Evolutionary conservation across 2,113 vertebrate species (phyloP).

Genomic region (Taurulus bubalis): DNA sequence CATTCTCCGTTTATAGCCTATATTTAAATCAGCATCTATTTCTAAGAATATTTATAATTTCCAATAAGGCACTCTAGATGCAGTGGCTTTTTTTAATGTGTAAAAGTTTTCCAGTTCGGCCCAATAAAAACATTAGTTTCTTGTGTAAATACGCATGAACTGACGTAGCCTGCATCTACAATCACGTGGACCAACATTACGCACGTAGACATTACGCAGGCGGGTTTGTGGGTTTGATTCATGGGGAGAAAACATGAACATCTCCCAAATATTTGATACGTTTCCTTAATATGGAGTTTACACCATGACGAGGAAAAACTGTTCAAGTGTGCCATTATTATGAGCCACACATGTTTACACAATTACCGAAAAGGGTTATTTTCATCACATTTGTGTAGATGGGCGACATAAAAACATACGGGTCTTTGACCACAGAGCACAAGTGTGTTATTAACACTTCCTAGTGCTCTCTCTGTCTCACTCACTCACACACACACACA

Average conservation of each 20-base stretch:
- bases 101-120: not conserved
- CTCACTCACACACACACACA: constrained; percentile 1
- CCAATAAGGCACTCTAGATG: not conserved
- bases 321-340: not conserved
- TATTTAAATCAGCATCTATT: not conserved
- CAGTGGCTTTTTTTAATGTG: not conserved
- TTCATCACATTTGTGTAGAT: not conserved
- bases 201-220: not conserved
- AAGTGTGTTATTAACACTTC: not conserved
- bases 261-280: not conserved
- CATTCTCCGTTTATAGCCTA: not conserved
- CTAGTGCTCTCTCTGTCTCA: not conserved
- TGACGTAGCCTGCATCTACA: not conserved
- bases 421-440: not conserved
- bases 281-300: not conserved
- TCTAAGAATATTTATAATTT: not conserved
- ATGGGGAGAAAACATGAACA: not conserved
- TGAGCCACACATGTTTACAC: not conserved
- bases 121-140: not conserved
- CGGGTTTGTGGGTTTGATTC: not conserved
- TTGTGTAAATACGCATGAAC: not conserved
- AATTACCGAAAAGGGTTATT: not conserved
- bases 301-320: not conserved
- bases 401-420: not conserved
- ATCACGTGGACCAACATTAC: not conserved